A percentile compares a stretch with the other conserved stretches of the same genome.
Conservation (phyloP, 2,113 vertebrate genomes). For the Galbula dea region DNA sequence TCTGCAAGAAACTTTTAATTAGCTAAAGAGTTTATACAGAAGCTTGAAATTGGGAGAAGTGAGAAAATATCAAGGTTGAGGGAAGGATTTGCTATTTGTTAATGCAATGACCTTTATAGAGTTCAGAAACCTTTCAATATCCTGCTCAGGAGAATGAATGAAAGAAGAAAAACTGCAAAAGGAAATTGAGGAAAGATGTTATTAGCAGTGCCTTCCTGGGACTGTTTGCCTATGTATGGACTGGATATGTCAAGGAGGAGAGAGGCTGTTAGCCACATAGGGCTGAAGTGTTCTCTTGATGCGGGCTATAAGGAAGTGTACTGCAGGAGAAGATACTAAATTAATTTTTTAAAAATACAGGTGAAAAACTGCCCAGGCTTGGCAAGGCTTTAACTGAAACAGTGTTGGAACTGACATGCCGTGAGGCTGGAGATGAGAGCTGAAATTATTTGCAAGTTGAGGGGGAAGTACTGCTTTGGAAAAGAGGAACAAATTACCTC, state of each 20-base stretch:
- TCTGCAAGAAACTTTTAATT: neutral
- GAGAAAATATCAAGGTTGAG: neutral
- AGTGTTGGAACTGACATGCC: neutral
- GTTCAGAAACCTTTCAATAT: constrained; percentile 32
- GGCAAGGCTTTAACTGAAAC: neutral
- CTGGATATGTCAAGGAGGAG: neutral
- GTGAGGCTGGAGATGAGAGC: neutral
- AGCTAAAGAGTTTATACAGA: neutral
- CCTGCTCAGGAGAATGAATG: neutral
- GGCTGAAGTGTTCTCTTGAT: constrained; percentile 7
- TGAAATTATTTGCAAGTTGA: neutral
- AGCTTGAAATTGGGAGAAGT: neutral
- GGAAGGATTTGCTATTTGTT: neutral
- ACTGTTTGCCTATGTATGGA: neutral
- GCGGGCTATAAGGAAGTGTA: neutral
- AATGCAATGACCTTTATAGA: neutral
- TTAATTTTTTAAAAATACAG: neutral
- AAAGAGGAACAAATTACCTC: neutral
- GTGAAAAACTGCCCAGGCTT: neutral
- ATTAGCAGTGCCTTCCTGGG: neutral
- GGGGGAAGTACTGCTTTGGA: neutral
- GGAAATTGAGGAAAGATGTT: constrained; percentile 21
- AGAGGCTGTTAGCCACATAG: neutral
- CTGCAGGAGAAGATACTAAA: neutral
- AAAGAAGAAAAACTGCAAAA: neutral